These are phyloP conservation scores for Mycteria americana DNA, from an alignment of 2,797 vertebrate species.

Conservation along the genomic window DNA sequence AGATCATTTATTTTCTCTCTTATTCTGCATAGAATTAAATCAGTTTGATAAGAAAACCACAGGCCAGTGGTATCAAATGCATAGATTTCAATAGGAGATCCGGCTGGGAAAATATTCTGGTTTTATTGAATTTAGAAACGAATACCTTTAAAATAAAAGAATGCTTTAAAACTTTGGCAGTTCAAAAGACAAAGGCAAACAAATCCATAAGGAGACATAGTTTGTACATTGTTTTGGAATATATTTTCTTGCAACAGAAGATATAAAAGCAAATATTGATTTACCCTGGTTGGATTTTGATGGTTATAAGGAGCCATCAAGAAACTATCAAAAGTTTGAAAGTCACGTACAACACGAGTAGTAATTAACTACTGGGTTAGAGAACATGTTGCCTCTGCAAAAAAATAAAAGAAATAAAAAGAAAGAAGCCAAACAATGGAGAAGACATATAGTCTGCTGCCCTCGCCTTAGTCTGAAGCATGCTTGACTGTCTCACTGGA, in stretches of 20 bases:
- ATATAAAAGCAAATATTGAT: slow-evolving; percentile 50
- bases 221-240: neutral
- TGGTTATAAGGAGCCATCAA: neutral
- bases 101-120: neutral
- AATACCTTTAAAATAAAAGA: slow-evolving; percentile 33
- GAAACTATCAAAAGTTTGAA: slow-evolving; percentile 16
- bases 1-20: neutral
- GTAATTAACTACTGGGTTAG: neutral
- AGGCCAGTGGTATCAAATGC: neutral
- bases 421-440: neutral
- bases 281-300: slow-evolving; percentile 13
- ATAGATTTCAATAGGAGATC: neutral
- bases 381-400: neutral
- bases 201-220: slow-evolving; percentile 28
- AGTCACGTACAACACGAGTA: neutral
- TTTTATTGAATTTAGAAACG: neutral
- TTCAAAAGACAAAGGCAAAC: slow-evolving; percentile 14
- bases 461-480: neutral
- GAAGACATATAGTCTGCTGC: neutral
- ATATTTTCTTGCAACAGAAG: slow-evolving; percentile 1
- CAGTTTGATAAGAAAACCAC: neutral
- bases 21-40: neutral
- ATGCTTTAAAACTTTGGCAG: neutral
- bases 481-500: neutral
- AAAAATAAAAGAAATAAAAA: neutral